Evolutionary conservation across 2,797 vertebrate genomes (phyloP), one percentile per base, ranked within the genome.

Genomic region (Gila robusta): DNA sequence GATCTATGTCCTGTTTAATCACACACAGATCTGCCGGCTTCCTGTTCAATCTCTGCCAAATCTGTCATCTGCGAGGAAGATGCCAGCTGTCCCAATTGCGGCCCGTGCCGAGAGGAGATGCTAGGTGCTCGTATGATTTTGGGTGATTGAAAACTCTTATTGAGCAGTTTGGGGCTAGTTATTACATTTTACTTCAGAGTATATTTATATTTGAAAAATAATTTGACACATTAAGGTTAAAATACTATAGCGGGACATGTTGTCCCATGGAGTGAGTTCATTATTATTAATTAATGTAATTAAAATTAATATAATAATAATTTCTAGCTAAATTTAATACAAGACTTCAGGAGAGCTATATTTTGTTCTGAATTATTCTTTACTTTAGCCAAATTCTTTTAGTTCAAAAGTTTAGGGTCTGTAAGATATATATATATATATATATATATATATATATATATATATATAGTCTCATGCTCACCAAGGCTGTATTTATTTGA

Each of bases 1-100:
- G 41, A 81, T 81, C 85, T 85, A 82, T 47, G 17, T 28, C 6
- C 39, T 85, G 69, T 87, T 79, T 79, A 79, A 79, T 66, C 77
- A 64, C 77, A 79, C n/a, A 28, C 4, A 1, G 56, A 39, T 79
- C 39, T 47, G 39, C 37, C 16, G 1, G 17, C 37, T 79, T 78
- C 23, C 54, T 62, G 35, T 59, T 78, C 54, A 62, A 41, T 62
- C 23, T 39, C 54, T 62, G 23, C 76, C 54, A 78, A 41, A 78
- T 78, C 35, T 62, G 54, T 59, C 54, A 62, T 19, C 23, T 9
- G 35, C 12, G 4, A 32, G 35, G 23, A 21, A 14, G 35, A 26
- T 14, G 14, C 54, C 76, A 79, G 16, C 77, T 64, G 56, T 79
- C 54, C 14, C 7, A 14, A 62, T 79, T 37, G 7, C 1, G 4